Evolutionary conservation across 2,797 vertebrate species (phyloP).

Genomic region (Adrianichthys oophorus): DNA sequence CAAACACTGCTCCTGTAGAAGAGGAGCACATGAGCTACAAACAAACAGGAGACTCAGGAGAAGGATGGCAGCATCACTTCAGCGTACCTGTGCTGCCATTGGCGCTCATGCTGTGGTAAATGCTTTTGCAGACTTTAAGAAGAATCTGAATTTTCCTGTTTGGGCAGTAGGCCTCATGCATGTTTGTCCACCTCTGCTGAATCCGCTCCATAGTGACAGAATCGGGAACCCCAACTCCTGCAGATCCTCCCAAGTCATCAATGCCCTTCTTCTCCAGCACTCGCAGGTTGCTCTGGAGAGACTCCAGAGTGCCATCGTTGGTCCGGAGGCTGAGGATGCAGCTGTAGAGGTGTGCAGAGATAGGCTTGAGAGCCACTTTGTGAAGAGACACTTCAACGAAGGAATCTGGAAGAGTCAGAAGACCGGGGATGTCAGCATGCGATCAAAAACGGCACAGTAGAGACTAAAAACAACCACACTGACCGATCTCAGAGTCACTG

Average conservation of each 20-base stretch:
- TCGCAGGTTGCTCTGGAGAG: slow-evolving; percentile 72
- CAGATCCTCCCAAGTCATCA: slow-evolving; percentile 71
- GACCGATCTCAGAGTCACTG: slow-evolving; percentile 73
- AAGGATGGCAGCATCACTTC: background rate
- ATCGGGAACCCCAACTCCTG: slow-evolving; percentile 73
- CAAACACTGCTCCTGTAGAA: slow-evolving; percentile 69
- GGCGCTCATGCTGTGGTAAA: slow-evolving; percentile 85
- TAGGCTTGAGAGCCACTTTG: slow-evolving; percentile 83
- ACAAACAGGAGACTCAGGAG: background rate
- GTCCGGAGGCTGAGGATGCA: slow-evolving; percentile 68
- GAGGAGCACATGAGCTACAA: background rate
- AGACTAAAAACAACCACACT: slow-evolving; percentile 29
- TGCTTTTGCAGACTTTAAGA: slow-evolving; percentile 85
- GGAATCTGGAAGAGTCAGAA: slow-evolving; percentile 63
- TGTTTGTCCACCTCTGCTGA: slow-evolving; percentile 74
- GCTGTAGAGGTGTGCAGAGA: slow-evolving; percentile 75
- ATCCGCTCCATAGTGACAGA: slow-evolving; percentile 76
- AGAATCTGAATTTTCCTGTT: slow-evolving; percentile 84
- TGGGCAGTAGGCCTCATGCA: slow-evolving; percentile 85
- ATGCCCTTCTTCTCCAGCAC: slow-evolving; percentile 63
- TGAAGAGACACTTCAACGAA: slow-evolving; percentile 82
- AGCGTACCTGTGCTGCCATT: slow-evolving; percentile 66
- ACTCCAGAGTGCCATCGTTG: slow-evolving; percentile 64
- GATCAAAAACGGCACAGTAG: accelerated
- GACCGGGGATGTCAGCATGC: background rate